Conservation (phyloP, 2,113 vertebrate genomes). For the Gallinago paraguaiae region DNA sequence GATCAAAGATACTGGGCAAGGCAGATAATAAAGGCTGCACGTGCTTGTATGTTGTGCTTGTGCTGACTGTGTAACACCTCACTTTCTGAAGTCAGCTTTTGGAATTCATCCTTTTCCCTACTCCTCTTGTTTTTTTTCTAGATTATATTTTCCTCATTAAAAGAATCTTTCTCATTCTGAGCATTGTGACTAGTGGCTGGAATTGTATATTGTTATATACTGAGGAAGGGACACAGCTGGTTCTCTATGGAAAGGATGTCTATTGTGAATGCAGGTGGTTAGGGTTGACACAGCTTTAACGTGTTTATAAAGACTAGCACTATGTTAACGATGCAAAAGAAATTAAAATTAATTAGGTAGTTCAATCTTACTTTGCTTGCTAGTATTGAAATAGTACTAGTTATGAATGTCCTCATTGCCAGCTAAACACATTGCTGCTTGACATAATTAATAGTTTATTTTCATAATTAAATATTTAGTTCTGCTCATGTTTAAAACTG, state of each 20-base stretch:
- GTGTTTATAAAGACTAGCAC: neutral
- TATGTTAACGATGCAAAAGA: neutral
- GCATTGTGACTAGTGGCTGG: neutral
- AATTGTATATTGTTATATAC: neutral
- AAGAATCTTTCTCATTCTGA: neutral
- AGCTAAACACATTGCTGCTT: neutral
- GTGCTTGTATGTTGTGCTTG: neutral
- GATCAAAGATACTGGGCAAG: neutral
- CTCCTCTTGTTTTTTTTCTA: neutral
- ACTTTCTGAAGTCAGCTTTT: neutral
- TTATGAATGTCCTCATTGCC: neutral
- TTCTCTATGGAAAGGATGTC: neutral
- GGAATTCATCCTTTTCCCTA: neutral
- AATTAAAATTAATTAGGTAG: neutral
- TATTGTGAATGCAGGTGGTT: neutral
- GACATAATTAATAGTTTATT: conserved; percentile 18
- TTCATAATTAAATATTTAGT: neutral
- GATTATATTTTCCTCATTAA: neutral
- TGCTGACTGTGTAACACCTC: neutral
- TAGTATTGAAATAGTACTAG: neutral
- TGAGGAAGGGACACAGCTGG: neutral
- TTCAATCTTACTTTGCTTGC: neutral
- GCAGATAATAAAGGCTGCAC: neutral
- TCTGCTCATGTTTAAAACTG: neutral
- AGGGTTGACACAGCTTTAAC: neutral